Base-by-base conservation (phyloP, 1,140 invertebrate species). In the Ceratosolen fusciceps region DNA sequence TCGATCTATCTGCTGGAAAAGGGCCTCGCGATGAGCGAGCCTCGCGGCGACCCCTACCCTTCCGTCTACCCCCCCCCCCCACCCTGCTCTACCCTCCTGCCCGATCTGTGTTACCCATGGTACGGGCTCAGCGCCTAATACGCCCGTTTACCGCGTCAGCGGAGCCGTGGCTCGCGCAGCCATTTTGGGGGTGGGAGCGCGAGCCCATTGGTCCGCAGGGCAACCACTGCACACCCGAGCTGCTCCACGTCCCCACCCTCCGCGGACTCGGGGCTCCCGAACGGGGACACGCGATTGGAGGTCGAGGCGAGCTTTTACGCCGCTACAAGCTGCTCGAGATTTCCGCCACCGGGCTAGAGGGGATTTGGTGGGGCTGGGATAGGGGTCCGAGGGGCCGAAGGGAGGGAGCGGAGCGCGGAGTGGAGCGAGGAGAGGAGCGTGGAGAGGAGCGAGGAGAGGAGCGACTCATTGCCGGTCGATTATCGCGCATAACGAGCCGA, bases 141-240 rank as follows among this genome's bases (percentile, higher is more conserved):
- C 88, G 85, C 83, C 88, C 87, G 89, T 90, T 90, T 89, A 90
- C 89, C 89, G 85, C 86, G 19, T 29, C 83, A 88, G 87, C 87
- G 83, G 82, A n/a, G n/a, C n/a, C 80, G 84, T 83, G 84, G 84
- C 87, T 87, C 88, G 89, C 86, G 88, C 88, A 89, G 89, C 89
- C 89, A 90, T 90, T 90, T 90, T 90, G 88, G 86, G 86, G 89
- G 87, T 88, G 89, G 87, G 83, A 81, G 85, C 86, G 82, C 70
- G 76, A 82, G 56, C 52, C 77, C 81, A 80, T 82, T 77, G 82
- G 82, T 72, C 54, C 29, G 43, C 67, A 24, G 24, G 49, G 31
- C 29, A 68, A 77, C 67, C 39, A 68, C 39, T 68, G 67, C 39
- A 12, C 70, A 52, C 49, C 74, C 54, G 79, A 80, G 81, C 80